Conservation (phyloP, 2,888 invertebrate species). For the Melinopterus prodromus region DNA sequence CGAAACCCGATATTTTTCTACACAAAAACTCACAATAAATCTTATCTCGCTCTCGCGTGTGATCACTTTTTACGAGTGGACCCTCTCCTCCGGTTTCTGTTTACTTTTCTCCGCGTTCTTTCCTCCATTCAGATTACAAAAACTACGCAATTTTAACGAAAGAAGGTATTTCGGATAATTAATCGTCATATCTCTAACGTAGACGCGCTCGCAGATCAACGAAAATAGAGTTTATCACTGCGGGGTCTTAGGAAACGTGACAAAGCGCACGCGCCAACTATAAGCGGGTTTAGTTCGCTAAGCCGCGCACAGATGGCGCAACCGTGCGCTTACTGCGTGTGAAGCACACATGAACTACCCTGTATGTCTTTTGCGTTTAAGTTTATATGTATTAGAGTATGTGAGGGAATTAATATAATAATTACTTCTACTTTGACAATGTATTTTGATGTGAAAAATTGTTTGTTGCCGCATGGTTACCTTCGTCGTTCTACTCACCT, state of each 20-base stretch:
- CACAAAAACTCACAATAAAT: neutral
- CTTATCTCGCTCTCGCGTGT: neutral
- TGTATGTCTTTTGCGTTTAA: too few relatives aligned
- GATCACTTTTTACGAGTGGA: neutral
- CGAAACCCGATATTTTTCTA: neutral
- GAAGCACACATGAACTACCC: too few relatives aligned
- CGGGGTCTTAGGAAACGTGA: neutral
- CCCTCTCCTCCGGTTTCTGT: neutral
- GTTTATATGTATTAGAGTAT: too few relatives aligned
- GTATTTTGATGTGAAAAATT: too few relatives aligned
- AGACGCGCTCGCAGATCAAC: neutral
- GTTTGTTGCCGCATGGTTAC: too few relatives aligned
- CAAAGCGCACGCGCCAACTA: neutral
- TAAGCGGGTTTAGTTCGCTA: neutral
- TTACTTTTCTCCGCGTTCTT: neutral
- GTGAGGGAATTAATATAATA: too few relatives aligned
- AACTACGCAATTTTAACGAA: neutral
- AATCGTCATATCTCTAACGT: too few relatives aligned
- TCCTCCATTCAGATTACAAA: neutral
- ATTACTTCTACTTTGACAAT: too few relatives aligned
- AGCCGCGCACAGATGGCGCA: neutral
- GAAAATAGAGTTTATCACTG: neutral
- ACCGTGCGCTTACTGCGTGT: neutral
- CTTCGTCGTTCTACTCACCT: too few relatives aligned
- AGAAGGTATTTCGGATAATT: neutral